Percentiles rank a stretch among this genome's conserved stretches.
Evolutionary conservation across 2,113 vertebrate genomes (phyloP).

Genomic region (Heteronetta atricapilla): DNA sequence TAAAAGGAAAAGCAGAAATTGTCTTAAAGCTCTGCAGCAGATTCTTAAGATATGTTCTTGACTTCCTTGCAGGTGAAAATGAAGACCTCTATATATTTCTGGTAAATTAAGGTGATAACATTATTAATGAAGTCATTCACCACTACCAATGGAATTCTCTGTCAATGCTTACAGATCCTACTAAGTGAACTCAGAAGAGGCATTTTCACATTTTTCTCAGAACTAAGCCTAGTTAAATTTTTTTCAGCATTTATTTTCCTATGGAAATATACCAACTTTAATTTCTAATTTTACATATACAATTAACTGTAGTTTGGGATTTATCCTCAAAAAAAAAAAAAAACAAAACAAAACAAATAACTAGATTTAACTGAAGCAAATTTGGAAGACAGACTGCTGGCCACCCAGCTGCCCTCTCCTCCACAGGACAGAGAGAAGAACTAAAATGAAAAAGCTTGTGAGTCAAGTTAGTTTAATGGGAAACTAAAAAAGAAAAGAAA

Average conservation of each 20-base stretch:
- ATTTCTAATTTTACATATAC: not conserved
- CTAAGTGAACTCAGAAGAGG: not conserved
- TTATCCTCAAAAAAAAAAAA: not conserved
- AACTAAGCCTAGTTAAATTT: not conserved
- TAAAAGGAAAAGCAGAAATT: not conserved
- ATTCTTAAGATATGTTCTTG: not conserved
- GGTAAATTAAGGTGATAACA: not conserved
- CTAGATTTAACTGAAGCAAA: not conserved
- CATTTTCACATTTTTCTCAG: not conserved
- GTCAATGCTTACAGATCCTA: not conserved
- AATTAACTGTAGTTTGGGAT: not conserved
- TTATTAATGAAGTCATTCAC: not conserved
- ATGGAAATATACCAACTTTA: not conserved
- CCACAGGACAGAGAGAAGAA: too few species aligned
- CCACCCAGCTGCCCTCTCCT: too few species aligned
- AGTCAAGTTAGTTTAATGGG: too few species aligned
- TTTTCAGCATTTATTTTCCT: not conserved
- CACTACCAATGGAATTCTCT: not conserved
- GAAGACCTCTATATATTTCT: not conserved
- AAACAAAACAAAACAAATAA: not conserved
- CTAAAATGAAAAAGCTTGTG: too few species aligned
- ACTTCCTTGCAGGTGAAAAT: not conserved
- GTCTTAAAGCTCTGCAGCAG: not conserved
- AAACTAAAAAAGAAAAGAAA: too few species aligned
- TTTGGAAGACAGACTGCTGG: not conserved